phyloP scores from a whole-genome alignment of 2,113 vertebrate genomes.

The Seriola dumerili region DNA sequence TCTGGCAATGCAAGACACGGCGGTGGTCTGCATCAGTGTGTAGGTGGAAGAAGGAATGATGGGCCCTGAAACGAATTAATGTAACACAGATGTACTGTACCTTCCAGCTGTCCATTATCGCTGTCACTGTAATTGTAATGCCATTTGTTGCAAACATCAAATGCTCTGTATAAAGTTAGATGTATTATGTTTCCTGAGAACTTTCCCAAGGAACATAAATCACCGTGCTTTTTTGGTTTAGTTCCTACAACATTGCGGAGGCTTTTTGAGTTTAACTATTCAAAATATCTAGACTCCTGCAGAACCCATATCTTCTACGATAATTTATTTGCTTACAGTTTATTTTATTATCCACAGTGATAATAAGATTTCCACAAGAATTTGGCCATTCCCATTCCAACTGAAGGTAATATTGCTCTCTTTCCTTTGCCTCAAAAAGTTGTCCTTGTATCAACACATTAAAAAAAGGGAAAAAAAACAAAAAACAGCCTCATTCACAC shows the following conservation, averaged over 20 bases:
- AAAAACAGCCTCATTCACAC: slow-evolving; percentile 36
- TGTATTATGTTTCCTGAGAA: neutral
- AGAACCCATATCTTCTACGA: neutral
- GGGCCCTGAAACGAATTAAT: slow-evolving; percentile 46
- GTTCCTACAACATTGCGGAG: neutral
- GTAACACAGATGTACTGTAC: slow-evolving; percentile 31
- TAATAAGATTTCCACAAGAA: slow-evolving; percentile 2
- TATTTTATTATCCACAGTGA: neutral
- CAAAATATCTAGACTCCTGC: neutral
- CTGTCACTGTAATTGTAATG: slow-evolving; percentile 20
- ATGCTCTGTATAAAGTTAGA: neutral
- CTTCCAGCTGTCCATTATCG: slow-evolving; percentile 18
- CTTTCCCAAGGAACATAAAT: neutral
- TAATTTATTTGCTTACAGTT: neutral
- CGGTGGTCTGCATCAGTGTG: slow-evolving; percentile 8
- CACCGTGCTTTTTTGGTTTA: neutral
- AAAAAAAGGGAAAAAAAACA: neutral
- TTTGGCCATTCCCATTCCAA: slow-evolving; percentile 1
- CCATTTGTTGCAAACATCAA: slow-evolving; percentile 4
- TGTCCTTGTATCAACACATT: slow-evolving; percentile 24
- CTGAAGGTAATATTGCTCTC: slow-evolving; percentile 11
- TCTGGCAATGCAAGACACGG: slow-evolving; percentile 17
- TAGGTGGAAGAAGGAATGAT: slow-evolving; percentile 13
- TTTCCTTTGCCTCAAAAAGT: slow-evolving; percentile 37
- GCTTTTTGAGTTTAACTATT: neutral